Evolutionary conservation across 2,113 vertebrate species (phyloP).

Genomic region (Telmatochromis sp.): DNA sequence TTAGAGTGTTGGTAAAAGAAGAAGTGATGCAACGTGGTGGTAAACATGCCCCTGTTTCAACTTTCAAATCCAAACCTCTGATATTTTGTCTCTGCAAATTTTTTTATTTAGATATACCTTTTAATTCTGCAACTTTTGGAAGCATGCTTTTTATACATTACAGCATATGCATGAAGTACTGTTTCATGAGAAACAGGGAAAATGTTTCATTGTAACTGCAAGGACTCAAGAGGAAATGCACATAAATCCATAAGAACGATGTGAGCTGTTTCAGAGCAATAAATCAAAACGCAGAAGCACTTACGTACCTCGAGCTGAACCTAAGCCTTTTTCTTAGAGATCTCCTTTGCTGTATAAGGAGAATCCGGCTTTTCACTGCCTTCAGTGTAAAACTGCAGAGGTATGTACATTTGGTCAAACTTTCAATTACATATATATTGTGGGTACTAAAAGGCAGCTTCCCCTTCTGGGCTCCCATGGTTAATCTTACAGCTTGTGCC

Average conservation of each 20-base stretch:
- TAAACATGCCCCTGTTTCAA: not conserved
- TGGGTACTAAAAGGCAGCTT: constrained; percentile 52
- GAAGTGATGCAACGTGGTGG: not conserved
- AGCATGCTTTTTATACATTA: not conserved
- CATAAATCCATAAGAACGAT: not conserved
- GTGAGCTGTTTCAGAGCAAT: not conserved
- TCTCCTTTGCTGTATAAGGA: constrained; percentile 53
- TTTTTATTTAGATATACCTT: not conserved
- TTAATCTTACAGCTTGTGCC: constrained; percentile 52
- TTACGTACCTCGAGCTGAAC: constrained; percentile 11
- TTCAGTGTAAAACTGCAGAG: constrained; percentile 54
- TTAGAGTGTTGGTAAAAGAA: not conserved
- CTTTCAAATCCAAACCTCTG: not conserved
- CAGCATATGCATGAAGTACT: not conserved
- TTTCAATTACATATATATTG: constrained; percentile 60
- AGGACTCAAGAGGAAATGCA: not conserved
- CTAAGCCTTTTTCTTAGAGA: constrained; percentile 30
- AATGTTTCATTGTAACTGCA: not conserved
- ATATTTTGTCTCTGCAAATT: not conserved
- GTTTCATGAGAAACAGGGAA: not conserved
- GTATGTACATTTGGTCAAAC: constrained; percentile 44
- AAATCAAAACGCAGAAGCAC: constrained; percentile 26
- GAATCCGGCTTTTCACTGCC: constrained; percentile 34
- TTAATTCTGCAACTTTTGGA: not conserved
- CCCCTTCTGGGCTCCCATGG: constrained; percentile 8